These are phyloP conservation scores for Lithobius niger DNA, from an alignment of 1,140 invertebrate species.

Conservation along the genomic window DNA sequence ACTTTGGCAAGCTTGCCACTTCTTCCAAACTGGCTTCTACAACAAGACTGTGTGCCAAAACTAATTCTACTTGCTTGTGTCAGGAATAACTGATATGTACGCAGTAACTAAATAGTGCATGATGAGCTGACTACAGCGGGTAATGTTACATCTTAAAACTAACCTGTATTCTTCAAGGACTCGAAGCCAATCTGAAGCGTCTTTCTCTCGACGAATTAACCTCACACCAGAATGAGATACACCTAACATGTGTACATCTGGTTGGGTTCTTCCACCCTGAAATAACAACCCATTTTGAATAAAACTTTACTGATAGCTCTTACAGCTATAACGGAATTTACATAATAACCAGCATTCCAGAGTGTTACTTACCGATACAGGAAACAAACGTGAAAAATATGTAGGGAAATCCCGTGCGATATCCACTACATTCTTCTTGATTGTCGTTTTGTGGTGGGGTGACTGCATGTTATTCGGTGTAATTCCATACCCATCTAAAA, in stretches of 20 bases:
- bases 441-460: slow-evolving; percentile 55
- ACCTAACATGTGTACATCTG: slow-evolving; percentile 58
- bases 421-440: slow-evolving; percentile 81
- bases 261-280: slow-evolving; percentile 47
- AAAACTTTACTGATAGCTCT: not conserved
- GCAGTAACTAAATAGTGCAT: slow-evolving; percentile 5
- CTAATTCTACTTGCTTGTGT: no score
- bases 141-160: slow-evolving; percentile 12
- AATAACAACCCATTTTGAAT: slow-evolving; percentile 13
- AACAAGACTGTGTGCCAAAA: no score
- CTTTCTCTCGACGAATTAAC: slow-evolving; percentile 47
- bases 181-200: slow-evolving; percentile 35
- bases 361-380: slow-evolving; percentile 64
- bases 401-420: slow-evolving; percentile 81
- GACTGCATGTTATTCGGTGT: slow-evolving; percentile 54
- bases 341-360: slow-evolving; percentile 14
- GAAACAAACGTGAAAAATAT: slow-evolving; percentile 84
- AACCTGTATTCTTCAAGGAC: slow-evolving; percentile 39
- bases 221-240: slow-evolving; percentile 78
- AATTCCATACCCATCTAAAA: slow-evolving; percentile 69
- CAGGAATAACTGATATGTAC: no score
- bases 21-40: no score
- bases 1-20: no score
- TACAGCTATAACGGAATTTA: not conserved
- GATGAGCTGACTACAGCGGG: not conserved